Evolutionary conservation across 2,888 invertebrate genomes (phyloP).

Genomic region (Eucriotettix oculatus): DNA sequence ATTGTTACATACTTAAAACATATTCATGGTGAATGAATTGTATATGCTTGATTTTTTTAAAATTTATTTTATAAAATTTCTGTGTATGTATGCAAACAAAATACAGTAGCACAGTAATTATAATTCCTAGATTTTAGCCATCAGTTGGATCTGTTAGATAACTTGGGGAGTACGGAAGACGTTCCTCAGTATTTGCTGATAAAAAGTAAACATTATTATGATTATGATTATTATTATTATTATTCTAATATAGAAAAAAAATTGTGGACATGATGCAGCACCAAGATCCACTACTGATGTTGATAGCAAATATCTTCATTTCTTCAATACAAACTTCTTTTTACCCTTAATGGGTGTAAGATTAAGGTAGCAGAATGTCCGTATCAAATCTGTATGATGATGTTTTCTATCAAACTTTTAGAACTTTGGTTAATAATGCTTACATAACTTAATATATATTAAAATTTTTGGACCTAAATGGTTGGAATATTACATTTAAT

Average conservation of each 20-base stretch:
- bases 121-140: constrained; percentile 13
- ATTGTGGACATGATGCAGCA: neutral
- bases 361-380: neutral
- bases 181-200: constrained; percentile 24
- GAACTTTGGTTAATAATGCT: neutral
- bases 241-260: neutral
- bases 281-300: neutral
- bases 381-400: neutral
- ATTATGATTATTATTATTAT: constrained; percentile 1
- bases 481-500: neutral
- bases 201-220: constrained; percentile 10
- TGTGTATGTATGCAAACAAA: constrained; percentile 13
- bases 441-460: neutral
- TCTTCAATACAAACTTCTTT: constrained; percentile 4
- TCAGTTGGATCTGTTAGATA: constrained; percentile 9
- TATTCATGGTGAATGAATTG: constrained; percentile 14
- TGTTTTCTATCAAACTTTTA: neutral
- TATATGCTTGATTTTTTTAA: constrained; percentile 12
- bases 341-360: neutral
- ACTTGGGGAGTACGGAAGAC: constrained; percentile 27
- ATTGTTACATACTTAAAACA: constrained; percentile 28
- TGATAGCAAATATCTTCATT: constrained; percentile 5
- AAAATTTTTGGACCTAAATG: too few species aligned
- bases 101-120: constrained; percentile 11
- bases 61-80: constrained; percentile 13